Conservation (phyloP, 2,113 vertebrate genomes). For the rat (Rattus norvegicus) region DNA sequence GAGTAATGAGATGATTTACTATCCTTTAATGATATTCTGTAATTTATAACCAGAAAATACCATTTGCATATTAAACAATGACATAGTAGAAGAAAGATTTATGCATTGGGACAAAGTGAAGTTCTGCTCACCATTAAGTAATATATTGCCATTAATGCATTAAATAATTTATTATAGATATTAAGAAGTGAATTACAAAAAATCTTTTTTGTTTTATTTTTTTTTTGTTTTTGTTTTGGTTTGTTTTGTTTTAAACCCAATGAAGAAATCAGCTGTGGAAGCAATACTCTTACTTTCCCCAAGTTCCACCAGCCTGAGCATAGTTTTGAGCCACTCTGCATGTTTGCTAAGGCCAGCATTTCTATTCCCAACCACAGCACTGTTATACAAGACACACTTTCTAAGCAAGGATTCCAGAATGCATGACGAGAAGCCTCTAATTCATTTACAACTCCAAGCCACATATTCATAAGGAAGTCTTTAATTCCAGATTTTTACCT, state of each 20-base stretch:
- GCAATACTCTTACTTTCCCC: background rate
- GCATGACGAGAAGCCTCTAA: background rate
- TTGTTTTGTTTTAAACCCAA: no score
- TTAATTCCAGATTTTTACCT: conserved; percentile 74
- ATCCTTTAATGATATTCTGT: background rate
- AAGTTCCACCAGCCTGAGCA: background rate
- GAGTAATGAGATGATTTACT: background rate
- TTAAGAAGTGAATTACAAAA: background rate
- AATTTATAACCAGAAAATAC: conserved; percentile 18
- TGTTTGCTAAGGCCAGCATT: background rate
- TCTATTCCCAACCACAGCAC: background rate
- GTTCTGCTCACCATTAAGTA: background rate
- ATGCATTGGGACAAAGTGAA: background rate
- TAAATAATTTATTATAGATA: background rate
- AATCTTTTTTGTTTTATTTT: no score
- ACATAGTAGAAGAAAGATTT: background rate
- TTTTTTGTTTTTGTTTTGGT: no score
- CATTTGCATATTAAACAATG: background rate
- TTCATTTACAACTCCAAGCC: conserved; percentile 18
- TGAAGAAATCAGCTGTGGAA: conserved; percentile 19
- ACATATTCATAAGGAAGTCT: background rate
- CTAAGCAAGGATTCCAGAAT: background rate
- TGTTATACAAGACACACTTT: background rate
- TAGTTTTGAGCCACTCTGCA: background rate
- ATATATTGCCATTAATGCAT: background rate